A percentile compares a stretch with the other conserved stretches of the same genome.
Evolutionary conservation across 2,888 invertebrate species (phyloP).

Genomic region (Parapristionchus giblindavisi): DNA sequence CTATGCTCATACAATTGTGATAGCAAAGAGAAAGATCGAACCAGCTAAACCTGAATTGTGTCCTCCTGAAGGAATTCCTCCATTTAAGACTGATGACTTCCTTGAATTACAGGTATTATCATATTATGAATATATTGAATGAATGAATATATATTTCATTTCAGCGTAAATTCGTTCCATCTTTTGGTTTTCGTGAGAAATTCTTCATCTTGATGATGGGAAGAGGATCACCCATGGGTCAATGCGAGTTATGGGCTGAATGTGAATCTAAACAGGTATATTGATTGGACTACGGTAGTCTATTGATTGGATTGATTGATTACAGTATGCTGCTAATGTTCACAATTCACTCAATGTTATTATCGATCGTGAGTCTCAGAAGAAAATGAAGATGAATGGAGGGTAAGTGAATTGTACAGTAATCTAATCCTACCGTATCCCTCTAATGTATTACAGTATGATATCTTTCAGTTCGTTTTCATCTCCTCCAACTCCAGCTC

Average conservation of each 20-base stretch:
- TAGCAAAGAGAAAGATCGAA: conserved; percentile 55
- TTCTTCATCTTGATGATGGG: conserved; percentile 62
- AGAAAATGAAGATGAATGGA: conserved; percentile 39
- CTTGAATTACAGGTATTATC: conserved; percentile 53
- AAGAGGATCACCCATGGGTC: conserved; percentile 50
- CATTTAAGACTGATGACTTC: conserved; percentile 52
- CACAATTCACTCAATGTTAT: conserved; percentile 42
- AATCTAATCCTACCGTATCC: too few species aligned
- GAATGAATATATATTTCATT: conserved; percentile 17
- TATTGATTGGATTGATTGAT: background rate
- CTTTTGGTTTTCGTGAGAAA: conserved; percentile 54
- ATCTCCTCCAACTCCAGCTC: background rate
- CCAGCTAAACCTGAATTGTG: conserved; percentile 47
- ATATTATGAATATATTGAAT: background rate
- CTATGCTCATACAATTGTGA: conserved; percentile 59
- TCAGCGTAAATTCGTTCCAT: conserved; percentile 54
- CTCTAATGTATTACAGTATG: too few species aligned
- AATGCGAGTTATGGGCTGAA: conserved; percentile 49
- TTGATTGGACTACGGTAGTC: conserved; percentile 40
- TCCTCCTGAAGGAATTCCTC: conserved; percentile 54
- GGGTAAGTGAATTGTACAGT: too few species aligned
- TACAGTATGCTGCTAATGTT: conserved; percentile 41
- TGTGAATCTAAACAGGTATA: conserved; percentile 35
- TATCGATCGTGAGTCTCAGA: conserved; percentile 48
- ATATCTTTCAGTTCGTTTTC: too few species aligned